A percentile compares a stretch with the other conserved stretches of the same genome.
phyloP scores from a whole-genome alignment of 2,113 vertebrate species.

The Alligator sinensis region DNA sequence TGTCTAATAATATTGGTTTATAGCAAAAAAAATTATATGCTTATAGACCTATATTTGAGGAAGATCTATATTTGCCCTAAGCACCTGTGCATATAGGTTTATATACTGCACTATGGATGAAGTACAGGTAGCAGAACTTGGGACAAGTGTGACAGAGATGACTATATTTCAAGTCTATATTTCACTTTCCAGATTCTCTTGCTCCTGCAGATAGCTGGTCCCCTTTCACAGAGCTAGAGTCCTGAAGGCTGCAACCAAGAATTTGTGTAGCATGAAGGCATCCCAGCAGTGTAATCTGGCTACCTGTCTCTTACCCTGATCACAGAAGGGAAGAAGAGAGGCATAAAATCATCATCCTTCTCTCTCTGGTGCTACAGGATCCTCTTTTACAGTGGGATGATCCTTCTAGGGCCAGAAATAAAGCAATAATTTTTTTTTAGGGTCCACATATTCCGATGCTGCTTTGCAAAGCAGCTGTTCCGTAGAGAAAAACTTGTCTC shows the following conservation, averaged over 20 bases:
- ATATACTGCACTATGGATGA: background rate
- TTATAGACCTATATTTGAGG: background rate
- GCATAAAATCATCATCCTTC: background rate
- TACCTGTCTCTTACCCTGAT: background rate
- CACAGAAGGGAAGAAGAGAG: background rate
- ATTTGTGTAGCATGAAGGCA: background rate
- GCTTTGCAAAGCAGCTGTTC: no score
- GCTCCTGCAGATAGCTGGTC: background rate
- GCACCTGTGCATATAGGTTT: background rate
- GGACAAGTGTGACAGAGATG: background rate
- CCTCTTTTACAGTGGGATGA: background rate
- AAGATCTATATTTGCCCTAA: background rate
- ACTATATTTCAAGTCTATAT: background rate
- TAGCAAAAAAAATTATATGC: background rate
- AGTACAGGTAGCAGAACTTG: background rate
- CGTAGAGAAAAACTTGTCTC: no score
- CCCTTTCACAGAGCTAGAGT: background rate
- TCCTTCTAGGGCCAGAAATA: background rate
- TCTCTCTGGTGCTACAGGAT: background rate
- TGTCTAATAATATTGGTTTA: background rate
- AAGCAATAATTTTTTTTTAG: no score
- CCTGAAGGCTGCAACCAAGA: background rate
- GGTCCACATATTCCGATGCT: no score
- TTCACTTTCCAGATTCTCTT: background rate
- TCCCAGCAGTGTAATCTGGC: background rate